Percentiles rank a stretch among this genome's conserved stretches.
Evolutionary conservation across 1,140 invertebrate genomes (phyloP).

Genomic region (Bacillus rossius): DNA sequence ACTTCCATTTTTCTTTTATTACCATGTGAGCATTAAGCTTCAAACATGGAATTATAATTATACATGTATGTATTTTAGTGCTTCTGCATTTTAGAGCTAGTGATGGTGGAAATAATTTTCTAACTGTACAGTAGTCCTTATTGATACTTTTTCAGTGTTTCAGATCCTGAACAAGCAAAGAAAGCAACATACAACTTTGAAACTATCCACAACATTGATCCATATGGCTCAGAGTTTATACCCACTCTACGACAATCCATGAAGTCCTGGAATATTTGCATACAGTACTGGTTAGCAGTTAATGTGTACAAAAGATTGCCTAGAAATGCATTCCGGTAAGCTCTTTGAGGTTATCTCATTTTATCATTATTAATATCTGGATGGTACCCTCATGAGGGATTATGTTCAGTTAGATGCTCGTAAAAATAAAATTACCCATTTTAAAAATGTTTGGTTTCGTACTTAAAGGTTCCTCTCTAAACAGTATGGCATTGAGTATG

Average conservation of each 20-base stretch:
- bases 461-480: background rate
- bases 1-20: too few relatives aligned
- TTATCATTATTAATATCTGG: background rate
- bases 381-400: too few relatives aligned
- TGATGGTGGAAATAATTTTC: too few relatives aligned
- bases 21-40: too few relatives aligned
- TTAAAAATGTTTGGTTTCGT: background rate
- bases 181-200: conserved; percentile 67
- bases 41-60: too few relatives aligned
- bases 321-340: conserved; percentile 55
- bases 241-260: conserved; percentile 76
- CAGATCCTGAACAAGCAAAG: conserved; percentile 43
- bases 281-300: conserved; percentile 92
- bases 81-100: too few relatives aligned
- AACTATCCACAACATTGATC: conserved; percentile 77
- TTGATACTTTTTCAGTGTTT: too few relatives aligned
- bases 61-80: too few relatives aligned
- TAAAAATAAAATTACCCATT: too few relatives aligned
- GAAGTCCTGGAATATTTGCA: conserved; percentile 90
- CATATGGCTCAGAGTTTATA: conserved; percentile 68
- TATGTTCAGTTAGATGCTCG: too few relatives aligned
- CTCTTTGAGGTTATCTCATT: conserved; percentile 4
- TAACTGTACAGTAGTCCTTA: too few relatives aligned
- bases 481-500: background rate
- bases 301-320: conserved; percentile 84